Percentiles rank a stretch among this genome's conserved stretches.
Evolutionary conservation across 1,140 invertebrate species (phyloP).

Genomic region (Ridgeia piscesae): DNA sequence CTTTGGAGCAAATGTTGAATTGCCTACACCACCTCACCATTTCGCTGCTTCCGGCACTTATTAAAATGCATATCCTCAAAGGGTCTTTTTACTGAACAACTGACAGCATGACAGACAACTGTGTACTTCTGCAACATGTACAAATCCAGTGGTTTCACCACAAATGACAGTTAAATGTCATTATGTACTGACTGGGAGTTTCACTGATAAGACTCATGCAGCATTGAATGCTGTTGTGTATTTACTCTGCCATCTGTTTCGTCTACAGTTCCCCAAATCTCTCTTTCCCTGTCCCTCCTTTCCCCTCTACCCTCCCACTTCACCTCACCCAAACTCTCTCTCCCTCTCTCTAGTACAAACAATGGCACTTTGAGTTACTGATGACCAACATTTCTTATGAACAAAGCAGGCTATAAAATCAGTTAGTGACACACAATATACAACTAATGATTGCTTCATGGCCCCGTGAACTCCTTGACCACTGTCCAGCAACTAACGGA

Average conservation of each 20-base stretch:
- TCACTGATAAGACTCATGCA: neutral
- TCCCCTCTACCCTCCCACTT: too few species aligned
- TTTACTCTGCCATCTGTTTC: neutral
- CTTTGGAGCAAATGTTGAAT: neutral
- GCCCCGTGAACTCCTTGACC: neutral
- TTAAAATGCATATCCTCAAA: neutral
- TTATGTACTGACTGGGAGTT: neutral
- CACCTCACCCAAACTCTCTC: too few species aligned
- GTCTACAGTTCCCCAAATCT: neutral
- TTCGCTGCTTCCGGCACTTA: neutral
- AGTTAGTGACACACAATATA: neutral
- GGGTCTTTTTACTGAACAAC: neutral
- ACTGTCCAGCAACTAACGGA: neutral
- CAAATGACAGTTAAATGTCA: neutral
- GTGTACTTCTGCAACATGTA: neutral
- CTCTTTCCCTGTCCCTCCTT: too few species aligned
- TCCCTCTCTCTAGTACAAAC: neutral
- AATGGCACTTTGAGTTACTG: neutral
- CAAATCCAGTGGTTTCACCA: neutral
- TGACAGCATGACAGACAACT: neutral
- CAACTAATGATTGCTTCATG: neutral
- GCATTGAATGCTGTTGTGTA: neutral
- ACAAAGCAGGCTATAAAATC: neutral
- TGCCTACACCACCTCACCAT: neutral
- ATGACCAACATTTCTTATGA: neutral